Evolutionary conservation across 2,797 vertebrate genomes (phyloP).

Genomic region (Naso thynnoides): DNA sequence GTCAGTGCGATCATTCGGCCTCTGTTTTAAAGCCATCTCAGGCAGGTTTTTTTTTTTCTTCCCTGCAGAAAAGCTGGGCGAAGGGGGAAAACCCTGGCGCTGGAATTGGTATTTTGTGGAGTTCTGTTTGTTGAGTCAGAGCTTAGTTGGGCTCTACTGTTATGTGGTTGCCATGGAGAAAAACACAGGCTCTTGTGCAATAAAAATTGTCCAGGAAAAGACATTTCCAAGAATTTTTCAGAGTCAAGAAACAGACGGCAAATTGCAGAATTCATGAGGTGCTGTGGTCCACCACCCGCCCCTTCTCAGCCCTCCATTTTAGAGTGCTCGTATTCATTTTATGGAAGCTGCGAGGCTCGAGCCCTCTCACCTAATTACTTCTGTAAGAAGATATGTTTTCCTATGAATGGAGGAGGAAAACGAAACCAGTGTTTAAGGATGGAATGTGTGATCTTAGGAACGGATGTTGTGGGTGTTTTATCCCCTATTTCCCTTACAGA

Average conservation of each 20-base stretch:
- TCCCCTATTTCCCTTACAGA: conserved; percentile 82
- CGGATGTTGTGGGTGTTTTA: conserved; percentile 86
- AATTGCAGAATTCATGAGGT: conserved; percentile 81
- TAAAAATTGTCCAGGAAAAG: conserved; percentile 86
- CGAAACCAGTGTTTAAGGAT: conserved; percentile 82
- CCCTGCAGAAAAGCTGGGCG: conserved; percentile 68
- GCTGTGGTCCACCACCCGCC: conserved; percentile 75
- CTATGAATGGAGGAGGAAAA: conserved; percentile 77
- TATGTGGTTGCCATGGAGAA: conserved; percentile 87
- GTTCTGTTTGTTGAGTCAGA: conserved; percentile 88
- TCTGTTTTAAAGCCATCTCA: conserved; percentile 57
- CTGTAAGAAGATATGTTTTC: conserved; percentile 84
- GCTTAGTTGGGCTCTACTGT: conserved; percentile 84
- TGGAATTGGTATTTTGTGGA: conserved; percentile 82
- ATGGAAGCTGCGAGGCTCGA: conserved; percentile 72
- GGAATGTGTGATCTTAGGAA: conserved; percentile 82
- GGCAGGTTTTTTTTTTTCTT: conserved; percentile 59
- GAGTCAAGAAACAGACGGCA: conserved; percentile 84
- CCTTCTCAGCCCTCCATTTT: conserved; percentile 76
- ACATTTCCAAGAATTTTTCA: conserved; percentile 84
- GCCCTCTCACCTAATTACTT: conserved; percentile 82
- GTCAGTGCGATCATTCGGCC: conserved; percentile 62
- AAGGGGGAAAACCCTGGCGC: conserved; percentile 77
- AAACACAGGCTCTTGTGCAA: conserved; percentile 85
- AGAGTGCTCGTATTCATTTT: conserved; percentile 75